Percentiles rank a stretch among this genome's conserved stretches.
Conservation (phyloP, 2,888 invertebrate genomes). For the Caenorhabditis doughertyi region DNA sequence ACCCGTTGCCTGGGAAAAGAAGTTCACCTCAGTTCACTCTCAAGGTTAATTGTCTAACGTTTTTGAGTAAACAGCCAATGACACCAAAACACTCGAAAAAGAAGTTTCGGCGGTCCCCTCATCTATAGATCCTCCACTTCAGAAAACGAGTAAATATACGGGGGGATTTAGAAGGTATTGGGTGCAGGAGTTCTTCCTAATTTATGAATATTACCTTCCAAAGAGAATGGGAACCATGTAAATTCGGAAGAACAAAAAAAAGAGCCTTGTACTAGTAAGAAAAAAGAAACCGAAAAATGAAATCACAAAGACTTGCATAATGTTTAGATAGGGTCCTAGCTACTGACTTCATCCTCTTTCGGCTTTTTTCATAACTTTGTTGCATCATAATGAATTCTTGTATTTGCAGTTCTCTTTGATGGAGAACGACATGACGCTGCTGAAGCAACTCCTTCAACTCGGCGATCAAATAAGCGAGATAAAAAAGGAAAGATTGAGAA, state of each 20-base stretch:
- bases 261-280: background rate
- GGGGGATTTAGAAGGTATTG: constrained; percentile 25
- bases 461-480: constrained; percentile 78
- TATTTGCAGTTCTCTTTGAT: constrained; percentile 79
- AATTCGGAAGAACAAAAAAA: background rate
- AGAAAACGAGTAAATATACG: constrained; percentile 34
- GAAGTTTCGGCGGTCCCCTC: constrained; percentile 46
- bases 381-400: constrained; percentile 13
- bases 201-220: constrained; percentile 4
- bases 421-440: constrained; percentile 82
- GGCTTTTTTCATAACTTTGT: background rate
- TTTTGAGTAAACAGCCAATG: constrained; percentile 62
- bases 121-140: constrained; percentile 43
- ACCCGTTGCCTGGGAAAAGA: constrained; percentile 45
- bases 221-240: background rate
- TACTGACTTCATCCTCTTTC: background rate
- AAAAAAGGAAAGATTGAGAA: constrained; percentile 66
- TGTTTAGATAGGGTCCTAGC: constrained; percentile 39
- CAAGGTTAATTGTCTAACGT: constrained; percentile 56
- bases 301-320: constrained; percentile 42
- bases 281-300: constrained; percentile 4
- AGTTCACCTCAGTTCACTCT: constrained; percentile 46
- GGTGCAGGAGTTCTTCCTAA: constrained; percentile 15
- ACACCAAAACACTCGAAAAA: constrained; percentile 61
- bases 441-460: constrained; percentile 80